Conservation (phyloP, 2,888 invertebrate species). For the Myathropa florea region DNA sequence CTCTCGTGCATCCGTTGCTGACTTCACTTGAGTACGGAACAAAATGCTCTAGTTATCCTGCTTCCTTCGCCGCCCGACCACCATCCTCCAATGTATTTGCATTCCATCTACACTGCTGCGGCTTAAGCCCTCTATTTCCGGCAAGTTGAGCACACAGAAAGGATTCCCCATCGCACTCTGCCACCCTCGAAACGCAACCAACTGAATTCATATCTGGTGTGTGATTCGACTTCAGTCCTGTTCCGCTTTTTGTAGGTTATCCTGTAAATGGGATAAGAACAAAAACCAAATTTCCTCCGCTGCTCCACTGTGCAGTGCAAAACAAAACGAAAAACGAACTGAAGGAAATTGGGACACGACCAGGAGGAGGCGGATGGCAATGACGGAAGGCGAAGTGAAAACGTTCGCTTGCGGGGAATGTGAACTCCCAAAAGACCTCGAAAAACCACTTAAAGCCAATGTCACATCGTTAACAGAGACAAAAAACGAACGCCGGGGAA, state of each 20-base stretch:
- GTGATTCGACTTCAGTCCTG: background rate
- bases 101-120: conserved; percentile 47
- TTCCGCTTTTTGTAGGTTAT: conserved; percentile 13
- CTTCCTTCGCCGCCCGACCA: background rate
- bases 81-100: conserved; percentile 32
- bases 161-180: background rate
- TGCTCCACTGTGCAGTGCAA: background rate
- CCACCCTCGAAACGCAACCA: background rate
- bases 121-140: conserved; percentile 47
- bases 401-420: background rate
- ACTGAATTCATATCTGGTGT: background rate
- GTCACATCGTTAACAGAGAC: background rate
- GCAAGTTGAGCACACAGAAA: conserved; percentile 22
- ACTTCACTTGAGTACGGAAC: conserved; percentile 24
- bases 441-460: conserved; percentile 16
- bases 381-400: background rate
- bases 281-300: conserved; percentile 41
- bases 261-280: conserved; percentile 36
- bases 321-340: too few species aligned
- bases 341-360: conserved; percentile 52
- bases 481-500: background rate
- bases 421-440: conserved; percentile 12
- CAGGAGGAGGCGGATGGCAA: background rate
- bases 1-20: conserved; percentile 36
- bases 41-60: conserved; percentile 39